Percentiles rank a stretch among this genome's conserved stretches.
phyloP scores from a whole-genome alignment of 2,113 vertebrate species.

The Rhabdornis inornatus region DNA sequence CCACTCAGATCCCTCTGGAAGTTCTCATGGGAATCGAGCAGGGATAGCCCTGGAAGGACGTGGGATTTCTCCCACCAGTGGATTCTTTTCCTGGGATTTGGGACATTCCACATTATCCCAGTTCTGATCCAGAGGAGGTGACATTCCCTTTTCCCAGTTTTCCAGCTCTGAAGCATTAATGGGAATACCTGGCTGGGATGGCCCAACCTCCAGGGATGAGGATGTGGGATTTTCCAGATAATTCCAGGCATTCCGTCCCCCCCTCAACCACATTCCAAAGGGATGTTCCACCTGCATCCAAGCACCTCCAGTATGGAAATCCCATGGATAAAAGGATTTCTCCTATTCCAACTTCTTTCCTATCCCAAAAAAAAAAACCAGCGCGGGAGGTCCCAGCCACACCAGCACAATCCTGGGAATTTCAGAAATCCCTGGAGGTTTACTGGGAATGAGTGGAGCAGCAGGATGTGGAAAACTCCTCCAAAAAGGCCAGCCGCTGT shows the following conservation, averaged over 20 bases:
- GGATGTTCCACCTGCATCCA: too few species aligned
- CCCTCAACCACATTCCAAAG: background rate
- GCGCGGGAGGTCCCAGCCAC: accelerated
- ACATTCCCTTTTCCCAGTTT: background rate
- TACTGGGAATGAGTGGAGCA: background rate
- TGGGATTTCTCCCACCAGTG: accelerated
- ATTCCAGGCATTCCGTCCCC: background rate
- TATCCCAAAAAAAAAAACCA: background rate
- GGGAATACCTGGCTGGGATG: background rate
- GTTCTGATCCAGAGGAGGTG: background rate
- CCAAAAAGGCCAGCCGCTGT: background rate
- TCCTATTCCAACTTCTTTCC: accelerated
- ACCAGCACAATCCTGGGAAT: background rate
- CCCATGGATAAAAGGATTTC: accelerated
- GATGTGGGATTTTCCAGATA: background rate
- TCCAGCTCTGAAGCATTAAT: background rate
- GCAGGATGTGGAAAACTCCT: accelerated
- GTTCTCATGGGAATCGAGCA: accelerated
- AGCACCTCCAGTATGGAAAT: accelerated
- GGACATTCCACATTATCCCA: background rate
- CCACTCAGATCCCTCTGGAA: background rate
- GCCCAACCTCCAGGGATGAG: background rate
- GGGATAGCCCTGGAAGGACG: background rate
- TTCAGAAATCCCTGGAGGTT: background rate
- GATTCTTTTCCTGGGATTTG: background rate